phyloP scores from a whole-genome alignment of 2,888 invertebrate species.

The Phrixothrix hirtus region DNA sequence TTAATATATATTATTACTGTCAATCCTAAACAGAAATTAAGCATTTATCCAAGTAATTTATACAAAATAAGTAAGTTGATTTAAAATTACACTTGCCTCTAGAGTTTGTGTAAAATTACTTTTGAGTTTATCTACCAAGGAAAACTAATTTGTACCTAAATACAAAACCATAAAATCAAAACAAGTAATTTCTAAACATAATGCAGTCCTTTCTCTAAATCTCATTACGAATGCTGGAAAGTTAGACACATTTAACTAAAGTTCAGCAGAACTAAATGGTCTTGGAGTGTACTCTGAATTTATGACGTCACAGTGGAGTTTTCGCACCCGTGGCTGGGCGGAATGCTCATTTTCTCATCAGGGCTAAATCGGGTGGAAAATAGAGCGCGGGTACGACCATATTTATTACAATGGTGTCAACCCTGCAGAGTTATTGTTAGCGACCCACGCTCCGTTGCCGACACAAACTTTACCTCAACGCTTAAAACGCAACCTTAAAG shows the following conservation, averaged over 20 bases:
- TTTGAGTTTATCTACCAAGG: not conserved
- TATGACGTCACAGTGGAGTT: conserved; percentile 34
- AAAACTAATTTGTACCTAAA: not conserved
- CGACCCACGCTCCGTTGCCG: conserved; percentile 27
- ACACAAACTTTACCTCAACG: conserved; percentile 9
- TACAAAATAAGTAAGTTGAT: too few species aligned
- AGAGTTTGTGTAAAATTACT: not conserved
- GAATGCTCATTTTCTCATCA: conserved; percentile 48
- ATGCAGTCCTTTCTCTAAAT: conserved; percentile 22
- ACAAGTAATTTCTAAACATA: conserved; percentile 26
- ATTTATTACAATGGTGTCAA: conserved; percentile 39
- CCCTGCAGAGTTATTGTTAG: conserved; percentile 40
- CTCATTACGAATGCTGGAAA: conserved; percentile 25
- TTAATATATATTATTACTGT: too few species aligned
- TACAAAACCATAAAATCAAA: conserved; percentile 17
- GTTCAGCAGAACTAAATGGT: conserved; percentile 27
- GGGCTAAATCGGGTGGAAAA: conserved; percentile 42
- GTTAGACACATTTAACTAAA: conserved; percentile 31
- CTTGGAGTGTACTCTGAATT: conserved; percentile 28
- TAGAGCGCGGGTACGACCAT: conserved; percentile 36
- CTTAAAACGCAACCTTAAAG: conserved; percentile 4
- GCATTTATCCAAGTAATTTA: too few species aligned
- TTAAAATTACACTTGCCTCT: too few species aligned
- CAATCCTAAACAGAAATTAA: too few species aligned
- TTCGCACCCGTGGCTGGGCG: conserved; percentile 44